Evolutionary conservation across 2,797 vertebrate species (phyloP), one percentile per base, ranked within the genome.

Genomic region (Botia kubotai): DNA sequence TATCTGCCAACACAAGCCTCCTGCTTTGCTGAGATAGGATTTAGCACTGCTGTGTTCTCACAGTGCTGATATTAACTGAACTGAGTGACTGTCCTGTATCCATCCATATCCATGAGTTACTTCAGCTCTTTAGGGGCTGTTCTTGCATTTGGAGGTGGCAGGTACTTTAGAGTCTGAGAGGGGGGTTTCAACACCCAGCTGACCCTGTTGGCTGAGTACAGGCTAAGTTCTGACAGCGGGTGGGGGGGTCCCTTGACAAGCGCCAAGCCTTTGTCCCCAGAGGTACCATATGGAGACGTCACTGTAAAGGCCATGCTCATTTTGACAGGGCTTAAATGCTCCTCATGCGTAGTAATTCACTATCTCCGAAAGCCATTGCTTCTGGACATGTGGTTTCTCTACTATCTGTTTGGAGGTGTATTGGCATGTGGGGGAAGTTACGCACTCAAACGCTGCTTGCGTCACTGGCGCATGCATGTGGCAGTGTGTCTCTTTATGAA

Each of bases 311-410:
- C 43, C 53, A 46, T 29, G 36, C 26, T 78, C 10, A 13, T 58
- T 83, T 48, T 84, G 77, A 84, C 80, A 86, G 73, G 69, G 72
- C 76, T 82, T 77, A 75, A 80, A 82, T 39, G 46, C 43, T 68
- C 60, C 72, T 76, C 76, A 76, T 69, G 71, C 52, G 53, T 68
- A 52, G 73, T 74, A 74, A 80, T 74, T 80, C 39, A 72, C 19
- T 6, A 58, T 17, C 73, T 26, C 36, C 74, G 29, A 74, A 33
- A 72, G 33, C n/a, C 53, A 48, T 23, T 48, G 52, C 71, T 71
- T 74, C 52, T 76, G 75, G 82, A 60, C 26, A 46, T 33, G 50
- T 39, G 21, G 26, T n/a, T 57, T 33, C 79, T 17, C 52, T 39
- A 10, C 69, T 63, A 50, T 57, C 36, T 17, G 29, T 60, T 72